phyloP scores from a whole-genome alignment of 2,113 vertebrate species.

The Centropristis striata region DNA sequence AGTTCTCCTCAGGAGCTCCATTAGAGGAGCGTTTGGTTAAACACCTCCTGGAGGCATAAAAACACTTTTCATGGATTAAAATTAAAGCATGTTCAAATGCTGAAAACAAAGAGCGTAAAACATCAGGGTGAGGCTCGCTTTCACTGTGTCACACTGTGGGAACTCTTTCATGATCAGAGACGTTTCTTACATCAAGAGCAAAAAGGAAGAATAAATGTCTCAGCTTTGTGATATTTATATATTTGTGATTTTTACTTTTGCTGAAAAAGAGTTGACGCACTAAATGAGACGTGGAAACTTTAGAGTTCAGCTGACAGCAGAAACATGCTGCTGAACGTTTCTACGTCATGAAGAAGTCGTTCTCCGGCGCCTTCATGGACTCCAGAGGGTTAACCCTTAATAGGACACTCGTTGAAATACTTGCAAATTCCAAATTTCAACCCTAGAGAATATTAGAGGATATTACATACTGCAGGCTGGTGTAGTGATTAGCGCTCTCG shows the following conservation, averaged over 20 bases:
- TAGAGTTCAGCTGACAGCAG: too few relatives aligned
- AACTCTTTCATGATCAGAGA: constrained; percentile 28
- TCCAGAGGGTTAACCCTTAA: too few relatives aligned
- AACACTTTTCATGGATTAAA: constrained; percentile 37
- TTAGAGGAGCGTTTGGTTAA: constrained; percentile 10
- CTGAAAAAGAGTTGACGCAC: too few relatives aligned
- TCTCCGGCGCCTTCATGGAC: too few relatives aligned
- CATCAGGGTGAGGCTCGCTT: constrained; percentile 22
- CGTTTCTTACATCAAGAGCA: not conserved
- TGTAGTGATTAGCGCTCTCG: too few relatives aligned
- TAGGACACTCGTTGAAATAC: too few relatives aligned
- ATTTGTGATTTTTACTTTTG: not conserved
- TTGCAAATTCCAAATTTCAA: too few relatives aligned
- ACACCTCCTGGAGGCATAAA: not conserved
- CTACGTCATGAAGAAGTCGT: too few relatives aligned
- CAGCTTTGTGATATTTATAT: not conserved
- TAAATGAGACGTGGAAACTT: too few relatives aligned
- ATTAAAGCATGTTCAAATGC: not conserved
- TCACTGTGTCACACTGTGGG: not conserved
- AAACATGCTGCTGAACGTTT: too few relatives aligned
- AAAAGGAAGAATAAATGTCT: not conserved
- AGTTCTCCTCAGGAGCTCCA: not conserved
- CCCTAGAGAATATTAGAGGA: too few relatives aligned
- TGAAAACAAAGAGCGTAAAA: constrained; percentile 5
- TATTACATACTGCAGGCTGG: too few relatives aligned